Evolutionary conservation across 2,797 vertebrate species (phyloP), one percentile per base, ranked within the genome.

Genomic region (Menidia menidia): DNA sequence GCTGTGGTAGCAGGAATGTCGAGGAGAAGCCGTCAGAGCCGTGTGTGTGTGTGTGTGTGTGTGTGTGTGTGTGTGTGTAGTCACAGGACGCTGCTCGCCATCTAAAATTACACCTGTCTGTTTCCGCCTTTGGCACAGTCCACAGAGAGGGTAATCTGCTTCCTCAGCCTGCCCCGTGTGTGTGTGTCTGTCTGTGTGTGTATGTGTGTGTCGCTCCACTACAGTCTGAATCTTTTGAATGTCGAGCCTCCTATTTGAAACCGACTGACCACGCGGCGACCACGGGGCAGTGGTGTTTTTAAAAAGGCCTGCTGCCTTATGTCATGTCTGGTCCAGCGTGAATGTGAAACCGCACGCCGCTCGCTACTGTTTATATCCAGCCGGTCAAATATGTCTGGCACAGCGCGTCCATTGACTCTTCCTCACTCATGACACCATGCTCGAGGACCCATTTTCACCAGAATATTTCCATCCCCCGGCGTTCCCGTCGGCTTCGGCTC

Each of bases 101-200:
- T 93, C 91, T 95, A 93, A 92, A 94, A 92, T 94, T 93, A 94
- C 84, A 91, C 85, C 73, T 89, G 91, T 90, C 90, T 89, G 86
- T 88, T 92, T 93, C 87, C 52, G 73, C 76, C 78, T 81, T 79
- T 90, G 92, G 87, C 90, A 92, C 74, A 71, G 71, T 82, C 71
- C 68, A 64, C 77, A 59, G 75, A 75, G 60, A 42, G 71, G 86
- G 88, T 88, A 87, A 91, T 93, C 85, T 88, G 86, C 88, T 85
- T 89, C 85, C 84, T 90, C 87, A 89, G 86, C 80, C 64, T 44
- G 39, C 44, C 54, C 33, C 53, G 25, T 8, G 63, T 19, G 32
- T 42, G 54, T n/a, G 58, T 18, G n/a, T n/a, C n/a, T n/a, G n/a
- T n/a, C n/a, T n/a, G 35, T 19, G 47, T 55, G 55, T 25, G 67